Base-by-base conservation (phyloP, 2,797 vertebrate genomes). In the Hemibagrus guttatus region DNA sequence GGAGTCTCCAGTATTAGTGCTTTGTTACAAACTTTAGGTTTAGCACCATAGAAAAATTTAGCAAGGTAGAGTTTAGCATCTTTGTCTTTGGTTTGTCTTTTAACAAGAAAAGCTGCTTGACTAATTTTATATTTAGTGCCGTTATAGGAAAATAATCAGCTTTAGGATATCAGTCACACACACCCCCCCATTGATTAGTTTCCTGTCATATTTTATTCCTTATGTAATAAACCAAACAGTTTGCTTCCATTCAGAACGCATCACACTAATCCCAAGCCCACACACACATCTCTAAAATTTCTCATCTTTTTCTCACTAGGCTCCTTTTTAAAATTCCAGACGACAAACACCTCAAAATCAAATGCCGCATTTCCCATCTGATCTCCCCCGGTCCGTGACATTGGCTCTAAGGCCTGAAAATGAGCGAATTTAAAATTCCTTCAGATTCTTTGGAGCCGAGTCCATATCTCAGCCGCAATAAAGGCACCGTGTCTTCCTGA, bases 401-500 rank as follows among this genome's bases (percentile, higher is more conserved):
- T 93, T 91, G 91, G 92, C 92, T 94, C 88, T 90, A 90, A 93
- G 91, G 90, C 89, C 85, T 85, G 89, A 88, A 92, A 94, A 93
- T 91, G 88, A 81, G 90, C 89, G 94, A 92, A 92, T 92, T 90
- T 91, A 88, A 95, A 93, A 95, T 94, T 94, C 92, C 87, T 72
- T 89, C 91, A 93, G 93, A 95, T 94, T 95, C 93, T 92, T 86
- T 89, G 89, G 91, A 64, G 87, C 84, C 85, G 86, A 93, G 88
- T 89, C 90, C 89, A 68, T 93, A 94, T 95, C 93, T 94, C 93
- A 92, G 91, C 93, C 92, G 93, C 93, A 95, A 94, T 94, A 94
- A 95, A 94, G 86, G 91, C 75, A 90, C 91, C 92, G 89, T 91
- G 89, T 91, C 89, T 94, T 89, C 93, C 94, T 92, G 93, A 93